Base-by-base conservation (phyloP, 1,140 invertebrate species). In the Chymomyza costata region DNA sequence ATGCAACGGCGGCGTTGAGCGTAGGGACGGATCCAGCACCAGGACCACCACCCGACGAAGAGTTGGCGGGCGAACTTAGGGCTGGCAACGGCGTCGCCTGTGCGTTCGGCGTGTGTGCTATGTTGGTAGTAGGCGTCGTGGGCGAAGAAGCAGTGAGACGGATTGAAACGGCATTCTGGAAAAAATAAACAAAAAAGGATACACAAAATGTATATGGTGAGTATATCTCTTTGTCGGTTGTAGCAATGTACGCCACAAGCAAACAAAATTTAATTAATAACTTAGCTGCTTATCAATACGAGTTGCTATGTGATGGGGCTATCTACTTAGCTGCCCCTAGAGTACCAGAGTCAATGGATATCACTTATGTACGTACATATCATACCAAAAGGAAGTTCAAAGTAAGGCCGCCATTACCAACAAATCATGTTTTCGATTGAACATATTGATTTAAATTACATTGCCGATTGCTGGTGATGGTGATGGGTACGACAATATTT, bases 121-220 rank as follows among this genome's bases (percentile, higher is more conserved):
- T 58, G 76, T 67, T 82, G 62, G 62, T 76, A 47, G 78, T 48
- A 55, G 70, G 68, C 53, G 82, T 74, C 62, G 81, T 82, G 45
- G 84, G 84, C 67, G 84, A 78, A 49, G 73, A 85, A 50, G 84
- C 69, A 67, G 82, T 69, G 49, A 84, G 82, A 63, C 82, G 83
- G 70, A 82, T 84, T 73, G 84, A 86, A 82, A 85, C 80, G 68
- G 84, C 84, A 80, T 85, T 86, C 84, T 86, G 58, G n/a, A n/a
- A n/a, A n/a, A n/a, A n/a, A n/a, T 37, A 28, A 32, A 40, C 1
- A 53, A 55, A 15, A 2, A 3, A 31, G 28, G 13, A 15, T 35
- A 19, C 14, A 10, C 25, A 14, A 41, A 6, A 17, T 48, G 30
- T 6, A 48, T 25, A 48, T n/a, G n/a, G n/a, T n/a, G n/a, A n/a